These are phyloP conservation scores for Hyperopisus bebe DNA, from an alignment of 2,113 vertebrate genomes.

Conservation along the genomic window DNA sequence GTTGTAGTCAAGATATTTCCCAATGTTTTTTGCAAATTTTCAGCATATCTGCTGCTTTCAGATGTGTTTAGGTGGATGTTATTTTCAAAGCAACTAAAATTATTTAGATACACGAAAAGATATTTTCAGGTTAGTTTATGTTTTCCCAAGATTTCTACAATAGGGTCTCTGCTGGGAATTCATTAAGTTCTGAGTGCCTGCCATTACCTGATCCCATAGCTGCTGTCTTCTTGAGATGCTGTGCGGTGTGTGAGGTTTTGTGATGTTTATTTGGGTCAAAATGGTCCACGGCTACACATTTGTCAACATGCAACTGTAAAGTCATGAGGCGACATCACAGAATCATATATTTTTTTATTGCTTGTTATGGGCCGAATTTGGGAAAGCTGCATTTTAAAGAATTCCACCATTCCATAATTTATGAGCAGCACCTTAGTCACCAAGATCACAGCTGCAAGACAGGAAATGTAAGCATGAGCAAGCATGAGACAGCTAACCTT, in stretches of 20 bases:
- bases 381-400: not conserved
- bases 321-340: conserved; percentile 32
- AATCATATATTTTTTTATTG: conserved; percentile 19
- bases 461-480: conserved; percentile 29
- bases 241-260: not conserved
- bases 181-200: not conserved
- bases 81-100: not conserved
- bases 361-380: not conserved
- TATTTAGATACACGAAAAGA: not conserved
- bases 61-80: not conserved
- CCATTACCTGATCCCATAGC: not conserved
- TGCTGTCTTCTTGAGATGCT: not conserved
- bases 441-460: conserved; percentile 32
- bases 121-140: not conserved
- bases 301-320: conserved; percentile 13
- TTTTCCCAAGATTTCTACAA: not conserved
- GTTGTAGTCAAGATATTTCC: not conserved
- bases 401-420: not conserved
- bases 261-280: not conserved
- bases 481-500: conserved; percentile 20
- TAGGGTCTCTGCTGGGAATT: not conserved
- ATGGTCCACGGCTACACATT: not conserved
- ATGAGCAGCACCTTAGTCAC: not conserved
- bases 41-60: not conserved
- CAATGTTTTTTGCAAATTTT: not conserved